Percentiles rank a stretch among this genome's conserved stretches.
These are phyloP conservation scores for Shargacucullia verbasci DNA, from an alignment of 2,888 invertebrate genomes.

Conservation along the genomic window DNA sequence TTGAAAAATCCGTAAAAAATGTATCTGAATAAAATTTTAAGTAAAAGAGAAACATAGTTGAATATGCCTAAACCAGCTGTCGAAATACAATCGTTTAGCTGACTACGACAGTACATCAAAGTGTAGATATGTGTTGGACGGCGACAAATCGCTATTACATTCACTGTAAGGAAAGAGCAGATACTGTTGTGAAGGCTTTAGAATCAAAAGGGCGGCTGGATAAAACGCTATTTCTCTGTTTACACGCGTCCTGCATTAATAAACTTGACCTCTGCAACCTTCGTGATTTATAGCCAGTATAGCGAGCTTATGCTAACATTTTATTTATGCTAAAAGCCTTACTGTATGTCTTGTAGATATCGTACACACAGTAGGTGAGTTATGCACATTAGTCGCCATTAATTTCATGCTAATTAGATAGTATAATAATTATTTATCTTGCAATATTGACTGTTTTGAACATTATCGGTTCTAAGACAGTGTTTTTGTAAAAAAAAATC, in stretches of 20 bases:
- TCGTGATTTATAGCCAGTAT: conserved; percentile 60
- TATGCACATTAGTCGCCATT: conserved; percentile 44
- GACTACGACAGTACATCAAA: conserved; percentile 72
- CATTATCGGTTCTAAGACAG: conserved; percentile 5
- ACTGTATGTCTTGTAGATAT: conserved; percentile 37
- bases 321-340: conserved; percentile 61
- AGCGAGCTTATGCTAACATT: conserved; percentile 49
- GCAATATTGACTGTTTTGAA: conserved; percentile 11
- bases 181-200: conserved; percentile 67
- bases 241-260: conserved; percentile 78
- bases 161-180: conserved; percentile 75
- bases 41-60: too few species aligned
- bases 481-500: too few species aligned
- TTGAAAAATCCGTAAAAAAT: too few species aligned
- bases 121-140: conserved; percentile 80
- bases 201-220: conserved; percentile 78
- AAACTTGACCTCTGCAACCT: conserved; percentile 73
- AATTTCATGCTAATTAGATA: conserved; percentile 31
- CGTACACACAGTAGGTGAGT: conserved; percentile 48
- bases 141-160: conserved; percentile 84
- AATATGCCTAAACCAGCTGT: not conserved
- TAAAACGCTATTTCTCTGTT: conserved; percentile 63
- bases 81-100: conserved; percentile 9
- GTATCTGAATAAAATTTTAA: too few species aligned
- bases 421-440: conserved; percentile 18